Evolutionary conservation across 2,797 vertebrate species (phyloP).

Genomic region (Silurus lanzhouensis): DNA sequence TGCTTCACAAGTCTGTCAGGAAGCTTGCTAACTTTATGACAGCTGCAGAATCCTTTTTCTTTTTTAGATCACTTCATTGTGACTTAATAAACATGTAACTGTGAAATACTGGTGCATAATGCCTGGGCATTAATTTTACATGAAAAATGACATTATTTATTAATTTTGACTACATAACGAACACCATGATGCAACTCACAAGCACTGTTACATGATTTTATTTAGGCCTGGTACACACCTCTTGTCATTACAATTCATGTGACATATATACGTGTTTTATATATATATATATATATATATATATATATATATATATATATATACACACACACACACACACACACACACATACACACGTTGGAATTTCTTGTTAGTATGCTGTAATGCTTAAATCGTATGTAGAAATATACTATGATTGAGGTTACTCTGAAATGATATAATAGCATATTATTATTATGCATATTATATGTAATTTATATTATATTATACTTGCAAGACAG

Average conservation of each 20-base stretch:
- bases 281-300: too few species aligned
- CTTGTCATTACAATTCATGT: slow-evolving; percentile 20
- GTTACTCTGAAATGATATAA: slow-evolving; percentile 25
- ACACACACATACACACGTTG: neutral
- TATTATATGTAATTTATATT: slow-evolving; percentile 33
- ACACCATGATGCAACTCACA: slow-evolving; percentile 4
- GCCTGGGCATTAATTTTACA: neutral
- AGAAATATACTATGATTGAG: slow-evolving; percentile 37
- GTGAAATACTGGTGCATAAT: neutral
- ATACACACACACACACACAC: too few species aligned
- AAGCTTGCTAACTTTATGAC: neutral
- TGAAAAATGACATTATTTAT: neutral
- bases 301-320: too few species aligned
- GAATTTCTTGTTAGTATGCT: slow-evolving; percentile 7
- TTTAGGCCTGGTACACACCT: slow-evolving; percentile 39
- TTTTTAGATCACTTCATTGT: neutral
- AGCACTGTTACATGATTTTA: slow-evolving; percentile 41
- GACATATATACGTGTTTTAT: neutral
- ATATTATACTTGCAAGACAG: slow-evolving; percentile 37
- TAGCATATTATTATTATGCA: slow-evolving; percentile 2
- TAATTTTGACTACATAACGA: neutral
- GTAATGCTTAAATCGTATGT: slow-evolving; percentile 12
- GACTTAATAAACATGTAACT: neutral
- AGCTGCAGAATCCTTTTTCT: neutral
- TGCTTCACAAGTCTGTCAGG: neutral